These are phyloP conservation scores for Bergia sp. DNA, from an alignment of 92 coral and sea anemone genomes.

Conservation along the genomic window DNA sequence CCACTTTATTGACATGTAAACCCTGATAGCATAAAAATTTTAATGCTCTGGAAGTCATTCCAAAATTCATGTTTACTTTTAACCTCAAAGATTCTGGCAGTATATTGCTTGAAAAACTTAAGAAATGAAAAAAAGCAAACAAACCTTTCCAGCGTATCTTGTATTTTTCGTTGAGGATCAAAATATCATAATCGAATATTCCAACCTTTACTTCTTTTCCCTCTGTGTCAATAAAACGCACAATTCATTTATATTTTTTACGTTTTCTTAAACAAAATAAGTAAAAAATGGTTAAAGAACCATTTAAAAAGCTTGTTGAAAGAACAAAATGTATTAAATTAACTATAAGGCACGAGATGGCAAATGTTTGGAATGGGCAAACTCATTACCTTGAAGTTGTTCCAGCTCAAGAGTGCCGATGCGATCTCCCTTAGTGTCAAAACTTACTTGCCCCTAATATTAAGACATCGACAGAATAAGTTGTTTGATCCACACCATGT, in stretches of 20 bases:
- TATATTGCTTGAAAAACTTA: too few relatives aligned
- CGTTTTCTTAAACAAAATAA: background rate
- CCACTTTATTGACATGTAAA: background rate
- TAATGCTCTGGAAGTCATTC: too few relatives aligned
- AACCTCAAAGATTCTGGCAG: too few relatives aligned
- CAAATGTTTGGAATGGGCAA: background rate
- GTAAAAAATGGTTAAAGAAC: background rate
- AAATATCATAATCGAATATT: constrained; percentile 5
- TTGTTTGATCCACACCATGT: too few relatives aligned
- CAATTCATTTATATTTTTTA: background rate
- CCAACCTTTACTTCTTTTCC: constrained; percentile 47
- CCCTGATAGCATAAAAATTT: too few relatives aligned
- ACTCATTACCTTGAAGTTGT: constrained; percentile 50
- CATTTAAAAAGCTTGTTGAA: background rate
- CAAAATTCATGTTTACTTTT: too few relatives aligned
- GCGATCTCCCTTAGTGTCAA: constrained; percentile 54
- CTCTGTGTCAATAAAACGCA: constrained; percentile 8
- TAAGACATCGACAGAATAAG: background rate
- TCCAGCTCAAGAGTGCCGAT: constrained; percentile 49
- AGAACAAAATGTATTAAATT: too few relatives aligned
- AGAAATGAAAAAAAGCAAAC: background rate
- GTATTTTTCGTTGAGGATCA: background rate
- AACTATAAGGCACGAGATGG: background rate
- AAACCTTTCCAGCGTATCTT: constrained; percentile 51
- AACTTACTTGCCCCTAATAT: constrained; percentile 51